Evolutionary conservation across 1,140 invertebrate species (phyloP).

Genomic region (Helicoverpa armigera): DNA sequence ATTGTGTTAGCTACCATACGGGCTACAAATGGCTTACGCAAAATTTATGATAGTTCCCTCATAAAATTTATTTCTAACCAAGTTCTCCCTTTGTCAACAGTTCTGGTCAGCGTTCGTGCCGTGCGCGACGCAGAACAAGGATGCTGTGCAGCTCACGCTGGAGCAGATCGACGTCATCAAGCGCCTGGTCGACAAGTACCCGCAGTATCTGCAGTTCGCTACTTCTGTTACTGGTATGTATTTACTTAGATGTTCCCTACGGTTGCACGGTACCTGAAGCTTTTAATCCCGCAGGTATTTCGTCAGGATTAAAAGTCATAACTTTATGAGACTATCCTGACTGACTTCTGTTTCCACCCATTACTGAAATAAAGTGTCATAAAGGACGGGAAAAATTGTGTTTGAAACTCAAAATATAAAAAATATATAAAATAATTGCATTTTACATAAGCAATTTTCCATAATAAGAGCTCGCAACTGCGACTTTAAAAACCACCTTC

Average conservation of each 20-base stretch:
- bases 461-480: neutral
- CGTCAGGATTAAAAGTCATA: too few species aligned
- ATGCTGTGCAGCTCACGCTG: constrained; percentile 91
- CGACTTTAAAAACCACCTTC: too few species aligned
- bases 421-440: too few species aligned
- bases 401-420: too few species aligned
- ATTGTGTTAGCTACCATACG: too few species aligned
- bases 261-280: too few species aligned
- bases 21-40: too few species aligned
- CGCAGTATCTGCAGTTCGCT: constrained; percentile 87
- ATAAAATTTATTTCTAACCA: too few species aligned
- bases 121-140: constrained; percentile 93
- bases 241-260: neutral
- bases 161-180: constrained; percentile 95
- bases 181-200: constrained; percentile 89
- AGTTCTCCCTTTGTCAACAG: constrained; percentile 80
- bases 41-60: too few species aligned
- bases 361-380: neutral
- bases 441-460: neutral
- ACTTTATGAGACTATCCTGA: too few species aligned
- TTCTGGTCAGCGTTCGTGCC: constrained; percentile 97
- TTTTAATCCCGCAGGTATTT: too few species aligned
- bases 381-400: too few species aligned
- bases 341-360: neutral
- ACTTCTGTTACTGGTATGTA: constrained; percentile 84